Conservation (phyloP, 1,140 invertebrate genomes). For the Ceratoteleas bidentatus region DNA sequence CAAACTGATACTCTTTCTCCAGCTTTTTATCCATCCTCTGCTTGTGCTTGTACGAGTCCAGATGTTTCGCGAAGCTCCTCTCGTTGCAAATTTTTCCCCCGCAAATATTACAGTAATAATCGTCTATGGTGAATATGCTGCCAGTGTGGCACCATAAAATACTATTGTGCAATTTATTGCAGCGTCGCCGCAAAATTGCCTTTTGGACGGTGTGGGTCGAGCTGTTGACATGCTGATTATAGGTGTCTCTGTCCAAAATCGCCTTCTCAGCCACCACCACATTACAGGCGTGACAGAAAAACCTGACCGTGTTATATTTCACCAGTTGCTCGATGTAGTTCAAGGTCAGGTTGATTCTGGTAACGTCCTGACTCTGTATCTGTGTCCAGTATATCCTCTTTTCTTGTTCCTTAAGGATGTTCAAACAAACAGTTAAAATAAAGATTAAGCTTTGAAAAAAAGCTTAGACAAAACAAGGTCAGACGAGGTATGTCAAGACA, state of each 20-base stretch:
- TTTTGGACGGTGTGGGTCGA: slow-evolving; percentile 10
- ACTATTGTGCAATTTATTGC: slow-evolving; percentile 26
- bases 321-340: slow-evolving; percentile 19
- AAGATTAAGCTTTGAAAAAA: too few species aligned
- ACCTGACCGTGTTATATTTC: too few species aligned
- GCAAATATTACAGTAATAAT: slow-evolving; percentile 58
- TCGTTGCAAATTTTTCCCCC: slow-evolving; percentile 13
- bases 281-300: slow-evolving; percentile 18
- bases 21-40: background rate
- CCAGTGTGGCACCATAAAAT: slow-evolving; percentile 29
- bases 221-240: slow-evolving; percentile 6
- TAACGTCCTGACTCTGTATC: background rate
- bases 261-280: background rate
- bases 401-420: background rate
- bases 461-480: too few species aligned
- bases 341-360: slow-evolving; percentile 5
- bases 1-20: slow-evolving; percentile 16
- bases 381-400: slow-evolving; percentile 9
- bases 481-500: too few species aligned
- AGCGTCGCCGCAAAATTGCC: slow-evolving; percentile 12
- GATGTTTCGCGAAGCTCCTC: slow-evolving; percentile 55
- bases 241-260: background rate
- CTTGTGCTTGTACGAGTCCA: slow-evolving; percentile 18
- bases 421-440: too few species aligned
- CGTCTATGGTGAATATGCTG: slow-evolving; percentile 56